phyloP scores from a whole-genome alignment of 2,888 invertebrate species.

The Oithona nana region DNA sequence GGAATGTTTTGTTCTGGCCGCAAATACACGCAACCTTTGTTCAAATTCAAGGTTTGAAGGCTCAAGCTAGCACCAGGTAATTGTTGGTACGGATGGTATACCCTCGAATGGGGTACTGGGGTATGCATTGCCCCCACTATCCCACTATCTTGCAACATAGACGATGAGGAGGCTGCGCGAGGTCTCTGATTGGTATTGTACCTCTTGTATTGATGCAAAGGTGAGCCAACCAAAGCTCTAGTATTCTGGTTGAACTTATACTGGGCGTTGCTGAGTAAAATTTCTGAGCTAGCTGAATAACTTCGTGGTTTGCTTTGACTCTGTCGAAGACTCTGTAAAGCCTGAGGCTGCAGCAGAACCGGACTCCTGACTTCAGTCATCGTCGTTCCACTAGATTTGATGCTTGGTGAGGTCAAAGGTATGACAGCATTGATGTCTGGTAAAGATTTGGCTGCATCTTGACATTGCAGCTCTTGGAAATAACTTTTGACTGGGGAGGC shows the following conservation, averaged over 20 bases:
- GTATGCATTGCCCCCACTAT: too few relatives aligned
- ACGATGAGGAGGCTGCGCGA: background rate
- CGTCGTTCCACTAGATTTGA: background rate
- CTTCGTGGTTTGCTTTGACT: background rate
- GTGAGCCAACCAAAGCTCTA: background rate
- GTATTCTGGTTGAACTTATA: background rate
- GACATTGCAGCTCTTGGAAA: background rate
- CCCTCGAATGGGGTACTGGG: background rate
- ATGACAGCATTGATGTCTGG: background rate
- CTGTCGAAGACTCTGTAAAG: background rate
- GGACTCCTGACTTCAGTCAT: too few relatives aligned
- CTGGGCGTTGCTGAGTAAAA: background rate
- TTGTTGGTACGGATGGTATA: background rate
- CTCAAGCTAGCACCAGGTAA: background rate
- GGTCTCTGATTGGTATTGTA: background rate
- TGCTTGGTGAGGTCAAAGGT: background rate
- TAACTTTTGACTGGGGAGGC: background rate
- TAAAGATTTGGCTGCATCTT: background rate
- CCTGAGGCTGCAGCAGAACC: background rate
- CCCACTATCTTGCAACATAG: background rate
- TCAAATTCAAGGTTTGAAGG: background rate
- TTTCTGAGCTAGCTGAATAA: background rate
- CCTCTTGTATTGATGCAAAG: background rate
- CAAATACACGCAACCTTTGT: constrained; percentile 7
- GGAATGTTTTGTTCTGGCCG: constrained; percentile 15